Evolutionary conservation across 2,888 invertebrate genomes (phyloP), one percentile per base, ranked within the genome.

Genomic region (Apocheima hispidaria): DNA sequence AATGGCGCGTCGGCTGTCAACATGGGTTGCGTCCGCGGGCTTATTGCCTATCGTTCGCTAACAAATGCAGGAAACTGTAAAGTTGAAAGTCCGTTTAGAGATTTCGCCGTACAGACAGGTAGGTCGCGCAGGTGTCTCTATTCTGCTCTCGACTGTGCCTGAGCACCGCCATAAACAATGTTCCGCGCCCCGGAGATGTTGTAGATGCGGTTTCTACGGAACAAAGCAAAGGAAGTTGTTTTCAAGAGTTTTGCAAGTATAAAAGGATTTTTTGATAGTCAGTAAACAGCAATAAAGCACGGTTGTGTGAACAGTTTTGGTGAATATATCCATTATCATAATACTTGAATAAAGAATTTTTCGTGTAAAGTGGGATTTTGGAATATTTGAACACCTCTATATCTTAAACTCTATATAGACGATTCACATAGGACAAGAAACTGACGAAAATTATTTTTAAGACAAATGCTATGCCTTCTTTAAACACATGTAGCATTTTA

Each of bases 31-130:
- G 80, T 77, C 76, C 69, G 76, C 79, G 78, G 79, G 79, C 83
- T 88, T 89, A 90, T 85, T 71, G 86, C 81, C 89, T 81, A 91
- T 92, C 92, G 91, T 92, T 88, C 76, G 78, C 70, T 79, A 86
- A 90, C 90, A 91, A 90, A 90, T 84, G 86, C 90, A 91, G 92
- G 92, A 92, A 92, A 92, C 90, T 86, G 87, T 87, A 86, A 86
- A 89, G 85, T 89, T 83, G 88, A 87, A 88, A 90, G 88, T 86
- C 84, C 82, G 84, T 84, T 86, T 81, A 81, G 75, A 87, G 83
- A 86, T 86, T 90, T 90, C 85, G 86, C 85, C 74, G 83, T 84
- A 82, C 90, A 86, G 87, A 78, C 90, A 91, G 92, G 91, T 90
- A 90, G 87, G 87, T 86, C 83, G 89, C 83, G 89, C 90, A 91